These are phyloP conservation scores for Cotesia glomerata DNA, from an alignment of 1,140 invertebrate genomes.

Conservation along the genomic window DNA sequence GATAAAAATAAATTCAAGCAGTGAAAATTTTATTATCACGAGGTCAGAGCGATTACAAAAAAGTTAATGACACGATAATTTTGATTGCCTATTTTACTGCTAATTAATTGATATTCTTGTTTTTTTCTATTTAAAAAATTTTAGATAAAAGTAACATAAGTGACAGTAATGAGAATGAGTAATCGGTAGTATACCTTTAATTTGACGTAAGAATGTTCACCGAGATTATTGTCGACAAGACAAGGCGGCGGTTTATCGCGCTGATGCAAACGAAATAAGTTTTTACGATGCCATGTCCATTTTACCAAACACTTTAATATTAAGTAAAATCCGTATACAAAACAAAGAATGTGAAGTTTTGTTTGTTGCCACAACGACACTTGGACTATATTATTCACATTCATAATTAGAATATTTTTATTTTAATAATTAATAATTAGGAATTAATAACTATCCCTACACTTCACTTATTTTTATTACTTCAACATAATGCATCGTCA, in stretches of 20 bases:
- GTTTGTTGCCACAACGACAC: constrained; percentile 60
- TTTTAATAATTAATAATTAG: not conserved
- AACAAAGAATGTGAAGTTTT: constrained; percentile 62
- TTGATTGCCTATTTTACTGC: too few species aligned
- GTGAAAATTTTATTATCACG: not conserved
- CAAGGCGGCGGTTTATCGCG: constrained; percentile 69
- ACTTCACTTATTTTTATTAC: too few species aligned
- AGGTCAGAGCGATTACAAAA: constrained; percentile 8
- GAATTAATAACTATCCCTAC: not conserved
- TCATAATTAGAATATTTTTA: constrained; percentile 13
- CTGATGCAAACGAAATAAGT: constrained; percentile 54
- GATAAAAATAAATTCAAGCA: not conserved
- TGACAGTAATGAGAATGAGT: too few species aligned
- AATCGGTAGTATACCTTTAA: constrained; percentile 62
- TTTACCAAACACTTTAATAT: constrained; percentile 60
- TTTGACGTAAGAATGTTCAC: constrained; percentile 71
- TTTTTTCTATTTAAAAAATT: too few species aligned
- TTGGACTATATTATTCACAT: constrained; percentile 58
- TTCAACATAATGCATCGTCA: too few species aligned
- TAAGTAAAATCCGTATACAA: constrained; percentile 64
- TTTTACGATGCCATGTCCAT: constrained; percentile 64
- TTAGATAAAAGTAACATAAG: too few species aligned
- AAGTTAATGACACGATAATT: constrained; percentile 11
- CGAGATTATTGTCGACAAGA: constrained; percentile 66
- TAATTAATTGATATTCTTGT: too few species aligned